Evolutionary conservation across 2,113 vertebrate genomes (phyloP).

Genomic region (Xenopus laevis): DNA sequence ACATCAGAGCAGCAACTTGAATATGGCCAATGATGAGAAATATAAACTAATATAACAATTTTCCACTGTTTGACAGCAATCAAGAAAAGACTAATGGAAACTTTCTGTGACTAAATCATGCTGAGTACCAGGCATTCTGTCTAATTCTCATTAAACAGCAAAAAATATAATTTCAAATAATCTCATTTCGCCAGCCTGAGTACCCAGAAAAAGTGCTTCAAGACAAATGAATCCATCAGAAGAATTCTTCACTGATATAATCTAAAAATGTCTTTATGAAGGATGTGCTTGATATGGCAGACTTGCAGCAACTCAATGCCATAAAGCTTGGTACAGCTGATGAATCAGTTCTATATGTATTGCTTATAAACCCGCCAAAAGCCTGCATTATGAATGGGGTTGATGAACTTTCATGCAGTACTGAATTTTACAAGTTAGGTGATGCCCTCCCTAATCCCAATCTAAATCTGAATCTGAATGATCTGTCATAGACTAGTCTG

Average conservation of each 20-base stretch:
- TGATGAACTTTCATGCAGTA: neutral
- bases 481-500: neutral
- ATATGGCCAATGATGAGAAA: slow-evolving; percentile 35
- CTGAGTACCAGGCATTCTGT: slow-evolving; percentile 23
- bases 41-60: slow-evolving; percentile 41
- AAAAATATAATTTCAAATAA: slow-evolving; percentile 23
- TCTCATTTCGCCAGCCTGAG: slow-evolving; percentile 26
- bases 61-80: slow-evolving; percentile 43
- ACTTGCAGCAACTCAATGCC: neutral
- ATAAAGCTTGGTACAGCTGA: neutral
- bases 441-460: neutral
- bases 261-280: slow-evolving; percentile 18
- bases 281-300: slow-evolving; percentile 12
- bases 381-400: slow-evolving; percentile 6
- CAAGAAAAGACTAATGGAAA: slow-evolving; percentile 32
- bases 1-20: slow-evolving; percentile 28
- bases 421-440: neutral
- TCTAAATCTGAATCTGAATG: neutral
- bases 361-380: slow-evolving; percentile 2
- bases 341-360: slow-evolving; percentile 1
- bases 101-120: slow-evolving; percentile 38
- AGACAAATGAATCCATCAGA: slow-evolving; percentile 27
- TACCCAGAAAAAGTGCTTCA: slow-evolving; percentile 5
- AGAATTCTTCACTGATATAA: slow-evolving; percentile 17
- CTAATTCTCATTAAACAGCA: slow-evolving; percentile 29